Evolutionary conservation across 2,888 invertebrate genomes (phyloP).

Genomic region (Ceriagrion tenellum): DNA sequence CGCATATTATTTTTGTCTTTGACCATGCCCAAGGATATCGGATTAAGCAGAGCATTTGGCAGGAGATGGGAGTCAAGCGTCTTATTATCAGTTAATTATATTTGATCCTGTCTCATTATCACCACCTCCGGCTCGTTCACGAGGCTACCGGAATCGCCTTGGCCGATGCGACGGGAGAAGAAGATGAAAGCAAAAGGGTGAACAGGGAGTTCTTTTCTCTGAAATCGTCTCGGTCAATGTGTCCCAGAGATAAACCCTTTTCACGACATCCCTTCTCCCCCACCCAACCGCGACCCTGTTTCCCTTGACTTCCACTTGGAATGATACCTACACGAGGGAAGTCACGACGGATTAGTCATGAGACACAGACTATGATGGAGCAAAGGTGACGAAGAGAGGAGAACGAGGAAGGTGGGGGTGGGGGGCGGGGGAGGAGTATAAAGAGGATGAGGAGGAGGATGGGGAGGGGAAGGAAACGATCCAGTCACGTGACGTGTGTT

Average conservation of each 20-base stretch:
- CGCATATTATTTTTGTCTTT: neutral
- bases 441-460: neutral
- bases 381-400: conserved; percentile 34
- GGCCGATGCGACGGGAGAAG: neutral
- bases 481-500: neutral
- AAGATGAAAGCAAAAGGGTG: neutral
- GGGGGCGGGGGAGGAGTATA: neutral
- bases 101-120: conserved; percentile 45
- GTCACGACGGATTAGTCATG: conserved; percentile 47
- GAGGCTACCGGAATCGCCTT: neutral
- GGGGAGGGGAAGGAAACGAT: neutral
- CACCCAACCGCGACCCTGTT: neutral
- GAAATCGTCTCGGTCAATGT: conserved; percentile 30
- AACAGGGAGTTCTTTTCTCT: neutral
- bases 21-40: neutral
- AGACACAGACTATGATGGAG: conserved; percentile 29
- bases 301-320: conserved; percentile 50
- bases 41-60: conserved; percentile 3
- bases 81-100: conserved; percentile 18
- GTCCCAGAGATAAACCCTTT: neutral
- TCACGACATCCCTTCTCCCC: neutral
- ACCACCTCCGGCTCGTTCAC: neutral
- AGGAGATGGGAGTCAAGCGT: neutral
- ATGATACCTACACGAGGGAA: neutral
- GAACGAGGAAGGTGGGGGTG: neutral